Percentiles rank a stretch among this genome's conserved stretches.
Evolutionary conservation across 2,797 vertebrate genomes (phyloP).

Genomic region (Mus caroli): DNA sequence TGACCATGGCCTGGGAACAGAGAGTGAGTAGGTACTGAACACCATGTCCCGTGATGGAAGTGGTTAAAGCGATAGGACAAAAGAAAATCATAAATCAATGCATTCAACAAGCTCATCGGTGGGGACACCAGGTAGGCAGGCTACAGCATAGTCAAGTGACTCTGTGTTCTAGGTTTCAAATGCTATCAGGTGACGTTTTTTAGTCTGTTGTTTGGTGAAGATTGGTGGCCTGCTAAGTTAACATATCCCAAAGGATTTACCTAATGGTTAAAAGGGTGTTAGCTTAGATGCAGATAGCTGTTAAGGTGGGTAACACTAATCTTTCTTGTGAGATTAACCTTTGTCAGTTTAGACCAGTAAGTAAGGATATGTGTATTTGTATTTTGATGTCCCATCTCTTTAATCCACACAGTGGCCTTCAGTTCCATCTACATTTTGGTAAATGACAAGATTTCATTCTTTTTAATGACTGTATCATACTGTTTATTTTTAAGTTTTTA

Average conservation of each 20-base stretch:
- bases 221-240: not conserved
- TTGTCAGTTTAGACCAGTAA: not conserved
- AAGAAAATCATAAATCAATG: not conserved
- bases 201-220: not conserved
- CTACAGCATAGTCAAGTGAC: not conserved
- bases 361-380: not conserved
- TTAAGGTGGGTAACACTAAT: too few relatives aligned
- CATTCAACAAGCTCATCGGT: not conserved
- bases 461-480: not conserved
- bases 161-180: not conserved
- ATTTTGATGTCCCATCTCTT: not conserved
- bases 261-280: not conserved
- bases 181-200: not conserved
- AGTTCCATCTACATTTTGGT: not conserved
- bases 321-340: not conserved
- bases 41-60: not conserved
- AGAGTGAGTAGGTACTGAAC: not conserved
- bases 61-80: too few relatives aligned
- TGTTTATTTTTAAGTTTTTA: not conserved
- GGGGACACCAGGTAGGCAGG: not conserved
- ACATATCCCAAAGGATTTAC: not conserved
- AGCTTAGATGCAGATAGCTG: not conserved
- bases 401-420: not conserved
- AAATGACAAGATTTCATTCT: not conserved
- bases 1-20: not conserved